Evolutionary conservation across 2,888 invertebrate genomes (phyloP).

Genomic region (Microctonus aethiopoides): DNA sequence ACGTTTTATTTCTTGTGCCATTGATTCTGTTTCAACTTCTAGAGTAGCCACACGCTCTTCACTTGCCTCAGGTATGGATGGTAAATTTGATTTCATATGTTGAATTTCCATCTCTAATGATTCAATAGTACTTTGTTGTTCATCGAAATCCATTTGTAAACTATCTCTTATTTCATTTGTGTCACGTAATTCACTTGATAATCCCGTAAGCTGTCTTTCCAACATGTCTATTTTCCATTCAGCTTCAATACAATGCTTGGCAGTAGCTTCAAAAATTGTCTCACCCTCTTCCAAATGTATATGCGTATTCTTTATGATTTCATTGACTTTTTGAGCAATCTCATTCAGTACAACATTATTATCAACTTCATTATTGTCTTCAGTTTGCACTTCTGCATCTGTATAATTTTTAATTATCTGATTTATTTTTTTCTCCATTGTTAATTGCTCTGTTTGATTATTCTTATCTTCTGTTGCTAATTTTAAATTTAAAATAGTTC

Average conservation of each 20-base stretch:
- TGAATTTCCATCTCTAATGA: constrained; percentile 56
- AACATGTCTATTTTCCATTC: constrained; percentile 63
- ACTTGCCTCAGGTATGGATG: constrained; percentile 62
- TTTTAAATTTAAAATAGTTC: background rate
- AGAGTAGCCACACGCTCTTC: constrained; percentile 60
- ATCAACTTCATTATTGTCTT: background rate
- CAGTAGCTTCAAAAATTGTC: constrained; percentile 53
- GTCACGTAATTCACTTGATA: constrained; percentile 57
- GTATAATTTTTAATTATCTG: background rate
- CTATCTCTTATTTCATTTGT: constrained; percentile 55
- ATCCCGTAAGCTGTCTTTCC: constrained; percentile 62
- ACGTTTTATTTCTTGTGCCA: constrained; percentile 66
- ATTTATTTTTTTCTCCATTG: constrained; percentile 20
- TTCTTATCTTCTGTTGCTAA: constrained; percentile 31
- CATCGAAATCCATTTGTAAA: constrained; percentile 59
- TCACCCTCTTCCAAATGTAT: constrained; percentile 61
- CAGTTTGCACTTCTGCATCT: constrained; percentile 10
- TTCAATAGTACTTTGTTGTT: constrained; percentile 63
- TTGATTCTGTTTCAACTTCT: constrained; percentile 62
- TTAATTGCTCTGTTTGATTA: constrained; percentile 36
- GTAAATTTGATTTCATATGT: constrained; percentile 57
- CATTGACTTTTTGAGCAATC: constrained; percentile 62
- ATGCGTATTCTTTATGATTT: constrained; percentile 64
- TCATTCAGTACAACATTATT: constrained; percentile 42
- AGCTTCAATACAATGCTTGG: constrained; percentile 53